Conservation (phyloP, 30 jellyfish, hydroid and myxozoan genomes). For the Calvadosia cruxmelitensis region DNA sequence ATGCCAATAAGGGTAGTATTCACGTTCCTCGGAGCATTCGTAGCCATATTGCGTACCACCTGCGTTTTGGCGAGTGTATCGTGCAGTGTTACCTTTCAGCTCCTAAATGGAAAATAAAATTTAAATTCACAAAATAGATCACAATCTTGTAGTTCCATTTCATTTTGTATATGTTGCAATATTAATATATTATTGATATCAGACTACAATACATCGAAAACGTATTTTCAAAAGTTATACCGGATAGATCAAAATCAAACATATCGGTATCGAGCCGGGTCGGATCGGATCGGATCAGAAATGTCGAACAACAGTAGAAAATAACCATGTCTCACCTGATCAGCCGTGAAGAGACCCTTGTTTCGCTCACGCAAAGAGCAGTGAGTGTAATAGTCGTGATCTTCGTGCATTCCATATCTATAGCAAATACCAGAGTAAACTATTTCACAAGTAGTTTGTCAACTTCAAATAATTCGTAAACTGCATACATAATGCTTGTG, state of each 20-base stretch:
- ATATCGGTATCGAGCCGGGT: too few relatives aligned
- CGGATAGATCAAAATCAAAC: too few relatives aligned
- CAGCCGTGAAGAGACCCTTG: constrained; percentile 81
- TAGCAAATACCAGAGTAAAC: background rate
- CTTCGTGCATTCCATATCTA: constrained; percentile 95
- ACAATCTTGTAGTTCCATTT: too few relatives aligned
- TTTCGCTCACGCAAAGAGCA: constrained; percentile 68
- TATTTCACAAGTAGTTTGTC: background rate
- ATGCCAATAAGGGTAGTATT: constrained; percentile 89
- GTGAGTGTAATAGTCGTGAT: constrained; percentile 54
- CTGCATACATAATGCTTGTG: too few relatives aligned
- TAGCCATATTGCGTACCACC: constrained; percentile 86
- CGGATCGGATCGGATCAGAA: too few relatives aligned
- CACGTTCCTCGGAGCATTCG: constrained; percentile 98
- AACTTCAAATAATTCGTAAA: background rate
- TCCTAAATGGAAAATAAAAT: constrained; percentile 18
- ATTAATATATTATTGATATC: too few relatives aligned
- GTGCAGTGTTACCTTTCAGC: constrained; percentile 50
- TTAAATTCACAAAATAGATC: too few relatives aligned
- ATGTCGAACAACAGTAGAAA: too few relatives aligned
- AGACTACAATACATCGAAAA: too few relatives aligned
- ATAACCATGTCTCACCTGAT: constrained; percentile 90
- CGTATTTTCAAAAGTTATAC: too few relatives aligned
- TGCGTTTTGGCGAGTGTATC: constrained; percentile 88
- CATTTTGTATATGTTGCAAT: too few relatives aligned